Percentiles rank a stretch among this genome's conserved stretches.
These are phyloP conservation scores for Grallaria varia DNA, from an alignment of 2,113 vertebrate species.

Conservation along the genomic window DNA sequence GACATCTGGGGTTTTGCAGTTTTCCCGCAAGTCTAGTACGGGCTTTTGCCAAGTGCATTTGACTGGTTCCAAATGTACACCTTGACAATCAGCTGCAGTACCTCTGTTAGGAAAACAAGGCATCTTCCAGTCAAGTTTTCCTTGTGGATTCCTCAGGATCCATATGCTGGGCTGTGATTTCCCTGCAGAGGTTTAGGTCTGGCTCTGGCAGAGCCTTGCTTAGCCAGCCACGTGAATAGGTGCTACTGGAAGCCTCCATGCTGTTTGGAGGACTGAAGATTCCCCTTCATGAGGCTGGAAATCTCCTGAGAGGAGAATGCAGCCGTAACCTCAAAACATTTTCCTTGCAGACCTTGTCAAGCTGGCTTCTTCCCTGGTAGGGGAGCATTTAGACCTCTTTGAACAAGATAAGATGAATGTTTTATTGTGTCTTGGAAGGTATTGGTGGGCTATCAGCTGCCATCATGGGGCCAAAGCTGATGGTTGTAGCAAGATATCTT, in stretches of 20 bases:
- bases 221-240: not conserved
- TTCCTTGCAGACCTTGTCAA: slow-evolving; percentile 29
- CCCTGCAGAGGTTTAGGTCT: not conserved
- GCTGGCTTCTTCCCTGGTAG: slow-evolving; percentile 3
- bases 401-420: slow-evolving; percentile 59
- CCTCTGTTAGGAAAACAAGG: not conserved
- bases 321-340: not conserved
- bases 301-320: not conserved
- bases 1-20: not conserved
- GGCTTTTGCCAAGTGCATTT: accelerated
- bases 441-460: slow-evolving; percentile 43
- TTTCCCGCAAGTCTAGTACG: not conserved
- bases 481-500: slow-evolving; percentile 38
- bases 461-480: slow-evolving; percentile 34
- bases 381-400: slow-evolving; percentile 42
- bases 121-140: not conserved
- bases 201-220: not conserved
- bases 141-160: not conserved
- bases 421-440: slow-evolving; percentile 43
- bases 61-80: accelerated
- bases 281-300: not conserved
- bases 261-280: not conserved
- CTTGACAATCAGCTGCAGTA: not conserved
- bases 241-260: not conserved
- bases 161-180: not conserved